Conservation (phyloP, 2,797 vertebrate genomes). For the Platalea minor region DNA sequence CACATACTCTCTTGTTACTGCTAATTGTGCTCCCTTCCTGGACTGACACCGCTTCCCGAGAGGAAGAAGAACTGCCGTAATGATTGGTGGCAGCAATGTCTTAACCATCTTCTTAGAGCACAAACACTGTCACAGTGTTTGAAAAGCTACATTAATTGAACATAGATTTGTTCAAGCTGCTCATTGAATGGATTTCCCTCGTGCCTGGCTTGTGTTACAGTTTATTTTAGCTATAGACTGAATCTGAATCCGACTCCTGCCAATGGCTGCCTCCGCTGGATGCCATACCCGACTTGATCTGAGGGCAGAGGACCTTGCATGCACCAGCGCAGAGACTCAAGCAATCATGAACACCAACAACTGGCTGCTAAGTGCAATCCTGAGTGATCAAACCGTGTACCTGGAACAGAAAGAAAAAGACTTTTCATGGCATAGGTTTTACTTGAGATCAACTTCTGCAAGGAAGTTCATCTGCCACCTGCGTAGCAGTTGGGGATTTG, state of each 20-base stretch:
- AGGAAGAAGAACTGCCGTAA: slow-evolving; percentile 34
- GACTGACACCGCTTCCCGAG: slow-evolving; percentile 50
- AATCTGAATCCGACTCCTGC: neutral
- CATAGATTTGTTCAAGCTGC: slow-evolving; percentile 64
- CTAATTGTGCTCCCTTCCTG: slow-evolving; percentile 59
- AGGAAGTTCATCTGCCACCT: neutral
- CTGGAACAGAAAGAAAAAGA: accelerated
- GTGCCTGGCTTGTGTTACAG: slow-evolving; percentile 43
- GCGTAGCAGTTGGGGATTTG: neutral
- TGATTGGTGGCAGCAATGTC: slow-evolving; percentile 65
- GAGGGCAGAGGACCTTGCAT: neutral
- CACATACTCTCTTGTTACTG: slow-evolving; percentile 21
- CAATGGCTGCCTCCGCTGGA: neutral
- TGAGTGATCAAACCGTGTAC: accelerated
- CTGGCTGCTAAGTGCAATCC: neutral
- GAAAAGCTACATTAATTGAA: slow-evolving; percentile 68
- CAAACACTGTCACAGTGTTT: slow-evolving; percentile 64
- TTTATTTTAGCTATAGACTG: slow-evolving; percentile 52
- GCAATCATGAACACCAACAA: neutral
- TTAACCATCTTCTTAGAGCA: slow-evolving; percentile 60
- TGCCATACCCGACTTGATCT: neutral
- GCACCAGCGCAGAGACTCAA: neutral
- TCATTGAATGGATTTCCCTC: slow-evolving; percentile 61
- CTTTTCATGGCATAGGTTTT: neutral
- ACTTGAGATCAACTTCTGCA: neutral